Percentiles rank a stretch among this genome's conserved stretches.
Conservation (phyloP, 2,888 invertebrate species). For the Zele albiditarsus region DNA sequence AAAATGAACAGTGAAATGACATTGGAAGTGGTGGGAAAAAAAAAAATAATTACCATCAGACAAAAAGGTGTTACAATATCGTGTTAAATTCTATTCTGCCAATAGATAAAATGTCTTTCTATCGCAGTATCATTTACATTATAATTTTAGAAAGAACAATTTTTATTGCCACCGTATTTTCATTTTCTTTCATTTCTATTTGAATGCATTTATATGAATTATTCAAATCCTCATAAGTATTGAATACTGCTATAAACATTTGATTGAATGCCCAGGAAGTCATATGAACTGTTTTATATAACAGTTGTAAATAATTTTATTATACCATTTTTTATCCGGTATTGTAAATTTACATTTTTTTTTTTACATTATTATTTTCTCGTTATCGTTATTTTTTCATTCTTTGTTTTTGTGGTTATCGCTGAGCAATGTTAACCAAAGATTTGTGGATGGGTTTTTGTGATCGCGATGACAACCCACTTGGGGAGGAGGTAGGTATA, state of each 20-base stretch:
- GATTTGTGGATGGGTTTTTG: slow-evolving; percentile 21
- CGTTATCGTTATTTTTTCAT: background rate
- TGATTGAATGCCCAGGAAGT: background rate
- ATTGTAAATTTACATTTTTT: background rate
- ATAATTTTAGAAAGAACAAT: background rate
- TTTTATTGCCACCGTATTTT: background rate
- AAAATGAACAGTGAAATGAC: too few species aligned
- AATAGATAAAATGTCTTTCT: background rate
- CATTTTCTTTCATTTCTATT: background rate
- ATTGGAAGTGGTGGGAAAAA: too few species aligned
- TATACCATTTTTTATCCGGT: background rate
- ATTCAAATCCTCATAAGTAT: background rate
- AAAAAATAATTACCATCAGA: too few species aligned
- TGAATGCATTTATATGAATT: background rate
- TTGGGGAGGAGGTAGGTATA: background rate
- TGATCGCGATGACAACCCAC: slow-evolving; percentile 32
- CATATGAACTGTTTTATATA: background rate
- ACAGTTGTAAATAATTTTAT: background rate
- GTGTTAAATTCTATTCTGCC: too few species aligned
- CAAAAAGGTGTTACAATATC: too few species aligned
- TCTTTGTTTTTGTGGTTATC: slow-evolving; percentile 26
- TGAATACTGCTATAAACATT: background rate
- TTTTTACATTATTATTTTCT: background rate
- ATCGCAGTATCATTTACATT: background rate
- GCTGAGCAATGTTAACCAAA: slow-evolving; percentile 31